These are phyloP conservation scores for mouse (Mus musculus) DNA, from an alignment of 2,113 vertebrate genomes.

Conservation along the genomic window GRCm39 chr3:37087001-37087500, in stretches of 20 bases:
- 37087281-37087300: background rate
- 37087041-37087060: background rate
- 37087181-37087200: background rate
- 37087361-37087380: background rate
- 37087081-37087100: background rate
- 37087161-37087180: background rate
- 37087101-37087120: background rate
- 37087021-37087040: constrained; percentile 19
- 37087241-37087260: background rate
- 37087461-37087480: constrained; percentile 97
- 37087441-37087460: constrained; percentile 95
- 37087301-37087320: background rate
- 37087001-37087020: too few species aligned
- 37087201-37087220: background rate
- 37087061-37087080: constrained; percentile 15
- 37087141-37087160: background rate
- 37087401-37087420: constrained; percentile 90
- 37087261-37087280: background rate
- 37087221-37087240: background rate
- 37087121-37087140: background rate
- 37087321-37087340: background rate
- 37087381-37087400: background rate
- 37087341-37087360: background rate
- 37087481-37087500: constrained; percentile 95
- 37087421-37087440: constrained; percentile 97